phyloP scores from a whole-genome alignment of 2,113 vertebrate genomes.

The Sapajus apella region DNA sequence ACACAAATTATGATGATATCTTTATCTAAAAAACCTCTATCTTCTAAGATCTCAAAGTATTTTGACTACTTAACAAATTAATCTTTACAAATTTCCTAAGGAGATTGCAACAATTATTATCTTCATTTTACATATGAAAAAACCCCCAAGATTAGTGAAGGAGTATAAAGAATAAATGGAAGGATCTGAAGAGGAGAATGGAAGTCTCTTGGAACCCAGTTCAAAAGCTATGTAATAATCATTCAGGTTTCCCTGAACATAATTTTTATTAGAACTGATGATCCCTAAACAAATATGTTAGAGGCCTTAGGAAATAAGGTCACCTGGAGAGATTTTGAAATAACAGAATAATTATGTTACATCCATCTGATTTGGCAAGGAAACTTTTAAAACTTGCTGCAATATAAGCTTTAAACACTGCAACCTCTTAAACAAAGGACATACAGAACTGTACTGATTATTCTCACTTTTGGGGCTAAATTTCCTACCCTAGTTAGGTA shows the following conservation, averaged over 20 bases:
- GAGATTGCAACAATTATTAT: neutral
- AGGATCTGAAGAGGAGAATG: neutral
- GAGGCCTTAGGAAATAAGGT: neutral
- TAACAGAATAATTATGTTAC: neutral
- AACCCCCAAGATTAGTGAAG: neutral
- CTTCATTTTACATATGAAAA: neutral
- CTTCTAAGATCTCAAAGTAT: neutral
- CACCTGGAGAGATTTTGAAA: slow-evolving; percentile 13
- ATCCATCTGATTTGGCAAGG: neutral
- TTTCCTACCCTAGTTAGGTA: neutral
- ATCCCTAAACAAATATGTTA: neutral
- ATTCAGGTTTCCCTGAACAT: neutral
- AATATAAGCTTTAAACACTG: neutral
- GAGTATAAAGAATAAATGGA: neutral
- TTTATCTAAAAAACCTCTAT: neutral
- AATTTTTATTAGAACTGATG: neutral
- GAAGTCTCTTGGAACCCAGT: neutral
- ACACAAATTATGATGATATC: neutral
- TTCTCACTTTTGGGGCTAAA: neutral
- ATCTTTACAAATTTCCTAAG: neutral
- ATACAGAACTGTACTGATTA: neutral
- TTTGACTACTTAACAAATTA: slow-evolving; percentile 18
- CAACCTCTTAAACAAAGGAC: neutral
- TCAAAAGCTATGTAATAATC: neutral
- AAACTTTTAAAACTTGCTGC: neutral